Evolutionary conservation across 2,888 invertebrate genomes (phyloP), one percentile per base, ranked within the genome.

Genomic region (Drepana falcataria): DNA sequence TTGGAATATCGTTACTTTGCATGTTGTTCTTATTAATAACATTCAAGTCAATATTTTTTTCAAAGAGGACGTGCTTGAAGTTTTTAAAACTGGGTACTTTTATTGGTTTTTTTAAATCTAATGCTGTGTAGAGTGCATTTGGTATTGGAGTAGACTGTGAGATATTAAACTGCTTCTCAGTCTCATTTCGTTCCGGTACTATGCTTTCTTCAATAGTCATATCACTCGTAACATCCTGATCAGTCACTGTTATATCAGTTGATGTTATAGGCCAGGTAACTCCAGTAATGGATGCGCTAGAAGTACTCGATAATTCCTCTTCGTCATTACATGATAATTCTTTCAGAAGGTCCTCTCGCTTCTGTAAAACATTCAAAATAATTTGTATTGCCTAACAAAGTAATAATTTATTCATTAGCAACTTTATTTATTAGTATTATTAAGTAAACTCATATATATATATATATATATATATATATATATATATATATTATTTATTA

Each of bases 301-400:
- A 53, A 52, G 79, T 61, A 51, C 78, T 87, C 47, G 85, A 80
- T 40, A 74, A 67, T 51, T 91, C 91, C 55, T 91, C 87, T 57
- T 90, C 87, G 58, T 93, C 92, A 7, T 83, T 79, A 70, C 94
- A 94, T 1, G 93, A 92, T 35, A 94, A 80, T 60, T 93, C 92
- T 65, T 85, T 89, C 48, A 93, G 81, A 61, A 94, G 87, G 52
- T 93, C 92, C 70, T 93, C 93, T 1, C 92, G 92, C 84, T 94
- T 92, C 94, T 94, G 83, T 57, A 61, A 53, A 58, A 61, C 54
- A 48, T 48, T 35, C 41, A 35, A 37, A 21, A 53, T 44, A 47
- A 35, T 51, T 48, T n/a, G 35, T 7, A 35, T 54, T 40, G 21
- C 21, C 21, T 21, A 21, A 40, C 40, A 40, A 6, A 40, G 40